Percentiles rank a stretch among this genome's conserved stretches.
These are phyloP conservation scores for Ochropacha duplaris DNA, from an alignment of 2,888 invertebrate genomes.

Conservation along the genomic window DNA sequence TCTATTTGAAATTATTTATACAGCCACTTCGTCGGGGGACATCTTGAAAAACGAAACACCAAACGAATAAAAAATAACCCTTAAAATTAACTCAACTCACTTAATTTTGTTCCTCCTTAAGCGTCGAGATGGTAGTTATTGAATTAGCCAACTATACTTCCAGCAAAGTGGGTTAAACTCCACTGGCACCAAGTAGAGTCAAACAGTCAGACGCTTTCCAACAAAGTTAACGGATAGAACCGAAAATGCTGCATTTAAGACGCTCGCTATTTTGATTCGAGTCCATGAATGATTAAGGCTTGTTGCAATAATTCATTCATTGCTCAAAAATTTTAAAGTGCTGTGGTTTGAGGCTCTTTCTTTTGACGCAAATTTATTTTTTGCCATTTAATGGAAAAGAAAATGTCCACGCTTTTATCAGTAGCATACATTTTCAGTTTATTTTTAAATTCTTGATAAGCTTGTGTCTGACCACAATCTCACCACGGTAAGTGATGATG, in stretches of 20 bases:
- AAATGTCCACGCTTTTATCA: too few relatives aligned
- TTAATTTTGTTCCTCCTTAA: slow-evolving; percentile 31
- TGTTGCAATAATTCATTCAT: not conserved
- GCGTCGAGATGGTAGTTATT: slow-evolving; percentile 25
- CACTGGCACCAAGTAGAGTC: slow-evolving; percentile 13
- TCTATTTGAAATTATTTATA: slow-evolving; percentile 2
- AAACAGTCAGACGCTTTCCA: slow-evolving; percentile 10
- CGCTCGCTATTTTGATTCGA: slow-evolving; percentile 10
- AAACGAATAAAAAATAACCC: slow-evolving; percentile 1
- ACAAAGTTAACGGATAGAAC: slow-evolving; percentile 11
- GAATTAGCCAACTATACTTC: slow-evolving; percentile 41
- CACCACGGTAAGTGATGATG: too few relatives aligned
- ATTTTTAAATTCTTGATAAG: too few relatives aligned
- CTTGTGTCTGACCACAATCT: too few relatives aligned
- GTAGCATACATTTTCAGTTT: too few relatives aligned
- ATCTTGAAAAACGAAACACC: not conserved
- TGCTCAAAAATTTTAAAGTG: slow-evolving; percentile 1
- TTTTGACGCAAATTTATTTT: too few relatives aligned
- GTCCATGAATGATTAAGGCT: not conserved
- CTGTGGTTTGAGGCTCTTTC: not conserved
- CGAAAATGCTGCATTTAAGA: slow-evolving; percentile 6
- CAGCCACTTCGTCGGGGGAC: not conserved
- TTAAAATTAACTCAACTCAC: slow-evolving; percentile 24
- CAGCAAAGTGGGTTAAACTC: slow-evolving; percentile 10
- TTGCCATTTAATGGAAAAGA: too few relatives aligned